phyloP scores from a whole-genome alignment of 2,113 vertebrate genomes.

The Phycodurus eques region DNA sequence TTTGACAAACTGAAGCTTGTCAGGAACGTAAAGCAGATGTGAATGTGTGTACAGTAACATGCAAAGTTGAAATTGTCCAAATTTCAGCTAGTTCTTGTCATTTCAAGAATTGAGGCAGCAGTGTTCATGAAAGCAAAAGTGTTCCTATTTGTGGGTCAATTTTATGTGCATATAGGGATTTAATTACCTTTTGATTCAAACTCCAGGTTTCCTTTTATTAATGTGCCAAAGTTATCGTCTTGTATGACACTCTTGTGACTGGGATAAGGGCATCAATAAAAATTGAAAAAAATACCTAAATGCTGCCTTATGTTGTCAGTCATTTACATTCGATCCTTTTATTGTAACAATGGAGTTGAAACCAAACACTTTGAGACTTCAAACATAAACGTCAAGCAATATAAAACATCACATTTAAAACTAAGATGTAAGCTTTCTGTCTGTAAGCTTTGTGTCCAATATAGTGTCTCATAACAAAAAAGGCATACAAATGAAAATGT shows the following conservation, averaged over 20 bases:
- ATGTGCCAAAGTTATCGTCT: slow-evolving; percentile 50
- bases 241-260: slow-evolving; percentile 34
- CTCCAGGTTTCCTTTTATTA: not conserved
- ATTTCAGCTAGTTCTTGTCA: slow-evolving; percentile 13
- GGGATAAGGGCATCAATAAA: slow-evolving; percentile 52
- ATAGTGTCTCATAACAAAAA: not conserved
- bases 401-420: slow-evolving; percentile 12
- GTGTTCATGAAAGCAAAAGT: not conserved
- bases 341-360: not conserved
- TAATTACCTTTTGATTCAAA: slow-evolving; percentile 3
- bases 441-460: not conserved
- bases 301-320: slow-evolving; percentile 16
- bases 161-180: slow-evolving; percentile 14
- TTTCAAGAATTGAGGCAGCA: slow-evolving; percentile 11
- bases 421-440: slow-evolving; percentile 15
- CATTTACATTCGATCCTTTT: slow-evolving; percentile 11
- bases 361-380: not conserved
- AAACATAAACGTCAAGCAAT: not conserved
- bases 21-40: slow-evolving; percentile 7
- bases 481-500: not conserved
- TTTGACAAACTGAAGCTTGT: slow-evolving; percentile 6
- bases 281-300: slow-evolving; percentile 19
- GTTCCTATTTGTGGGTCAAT: slow-evolving; percentile 4
- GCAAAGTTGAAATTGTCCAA: not conserved
- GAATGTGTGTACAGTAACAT: slow-evolving; percentile 1